A percentile compares a stretch with the other conserved stretches of the same genome.
Conservation (phyloP, 2,888 invertebrate genomes). For the Hemithea aestivaria region DNA sequence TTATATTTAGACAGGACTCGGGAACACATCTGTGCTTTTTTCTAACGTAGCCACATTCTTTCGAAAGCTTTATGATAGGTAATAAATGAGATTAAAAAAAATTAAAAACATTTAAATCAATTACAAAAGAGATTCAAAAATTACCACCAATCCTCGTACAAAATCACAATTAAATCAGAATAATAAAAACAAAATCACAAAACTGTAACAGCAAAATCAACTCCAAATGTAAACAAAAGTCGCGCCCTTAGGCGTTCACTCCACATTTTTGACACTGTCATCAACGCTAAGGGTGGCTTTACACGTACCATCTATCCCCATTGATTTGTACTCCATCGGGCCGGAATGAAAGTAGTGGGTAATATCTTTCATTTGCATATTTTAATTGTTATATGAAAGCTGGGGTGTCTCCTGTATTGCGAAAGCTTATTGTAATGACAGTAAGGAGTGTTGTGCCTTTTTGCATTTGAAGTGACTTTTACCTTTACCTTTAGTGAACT, state of each 20-base stretch:
- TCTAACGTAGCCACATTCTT: too few species aligned
- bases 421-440: constrained; percentile 7
- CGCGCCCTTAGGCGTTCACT: constrained; percentile 19
- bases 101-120: too few species aligned
- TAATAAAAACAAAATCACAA: too few species aligned
- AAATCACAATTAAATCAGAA: not conserved
- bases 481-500: too few species aligned
- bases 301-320: constrained; percentile 37
- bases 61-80: too few species aligned
- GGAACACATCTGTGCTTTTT: too few species aligned
- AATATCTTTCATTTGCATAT: constrained; percentile 75
- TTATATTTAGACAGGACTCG: too few species aligned
- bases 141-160: too few species aligned
- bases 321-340: constrained; percentile 56
- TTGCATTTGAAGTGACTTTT: too few species aligned
- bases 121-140: not conserved
- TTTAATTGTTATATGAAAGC: constrained; percentile 68
- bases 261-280: constrained; percentile 50
- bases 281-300: constrained; percentile 36
- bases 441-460: not conserved
- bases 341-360: constrained; percentile 72
- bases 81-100: too few species aligned
- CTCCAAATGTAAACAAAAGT: constrained; percentile 17
- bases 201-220: not conserved
- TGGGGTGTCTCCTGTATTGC: constrained; percentile 34